Percentiles rank a stretch among this genome's conserved stretches.
Conservation (phyloP, 2,113 vertebrate genomes). For the Sorex fumeus region DNA sequence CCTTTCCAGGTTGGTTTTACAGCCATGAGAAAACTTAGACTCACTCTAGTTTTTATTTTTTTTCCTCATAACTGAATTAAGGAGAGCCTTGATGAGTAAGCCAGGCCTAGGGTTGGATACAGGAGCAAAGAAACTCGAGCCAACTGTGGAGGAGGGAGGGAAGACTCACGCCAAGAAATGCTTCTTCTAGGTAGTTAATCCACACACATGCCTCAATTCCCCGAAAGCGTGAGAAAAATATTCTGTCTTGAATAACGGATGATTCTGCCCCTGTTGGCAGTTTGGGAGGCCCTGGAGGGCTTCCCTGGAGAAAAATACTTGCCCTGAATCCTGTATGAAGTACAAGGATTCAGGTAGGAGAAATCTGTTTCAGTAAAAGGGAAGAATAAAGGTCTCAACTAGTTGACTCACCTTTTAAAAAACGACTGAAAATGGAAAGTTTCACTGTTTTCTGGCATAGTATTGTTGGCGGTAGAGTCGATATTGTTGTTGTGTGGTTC, state of each 20-base stretch:
- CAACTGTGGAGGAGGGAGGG: background rate
- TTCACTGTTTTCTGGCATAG: background rate
- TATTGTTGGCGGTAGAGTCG: background rate
- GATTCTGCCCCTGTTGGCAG: background rate
- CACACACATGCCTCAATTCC: background rate
- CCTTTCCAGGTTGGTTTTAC: background rate
- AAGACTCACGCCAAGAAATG: background rate
- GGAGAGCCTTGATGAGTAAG: background rate
- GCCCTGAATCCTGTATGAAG: background rate
- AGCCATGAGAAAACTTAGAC: background rate
- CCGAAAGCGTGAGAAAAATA: background rate
- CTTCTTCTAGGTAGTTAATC: background rate
- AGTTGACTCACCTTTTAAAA: background rate
- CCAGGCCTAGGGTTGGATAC: accelerated
- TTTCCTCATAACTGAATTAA: background rate
- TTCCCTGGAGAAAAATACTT: constrained; percentile 17
- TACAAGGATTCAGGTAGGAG: background rate
- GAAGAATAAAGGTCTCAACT: background rate
- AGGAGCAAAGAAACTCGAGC: background rate
- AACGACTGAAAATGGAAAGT: background rate
- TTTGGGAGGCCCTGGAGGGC: background rate
- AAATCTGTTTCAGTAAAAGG: background rate
- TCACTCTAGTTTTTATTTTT: too few relatives aligned
- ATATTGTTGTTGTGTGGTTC: background rate
- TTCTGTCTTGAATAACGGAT: background rate